phyloP scores from a whole-genome alignment of 2,113 vertebrate genomes.

The Pachycephala philippinensis region DNA sequence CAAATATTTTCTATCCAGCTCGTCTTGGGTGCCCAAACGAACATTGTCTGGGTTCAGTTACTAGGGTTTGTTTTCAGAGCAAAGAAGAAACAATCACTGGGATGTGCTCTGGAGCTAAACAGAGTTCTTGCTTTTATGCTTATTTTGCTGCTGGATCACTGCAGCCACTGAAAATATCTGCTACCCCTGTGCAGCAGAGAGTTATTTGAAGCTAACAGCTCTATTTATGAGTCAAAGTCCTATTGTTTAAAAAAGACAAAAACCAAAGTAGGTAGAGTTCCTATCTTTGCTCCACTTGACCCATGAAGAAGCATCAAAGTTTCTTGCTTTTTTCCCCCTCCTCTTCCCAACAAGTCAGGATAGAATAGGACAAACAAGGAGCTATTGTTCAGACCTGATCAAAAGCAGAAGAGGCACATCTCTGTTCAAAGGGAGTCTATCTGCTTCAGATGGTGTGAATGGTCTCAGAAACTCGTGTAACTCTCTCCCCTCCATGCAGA shows the following conservation, averaged over 20 bases:
- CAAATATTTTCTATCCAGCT: background rate
- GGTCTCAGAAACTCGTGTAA: rapidly evolving
- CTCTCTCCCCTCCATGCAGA: background rate
- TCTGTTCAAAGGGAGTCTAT: slow-evolving; percentile 22
- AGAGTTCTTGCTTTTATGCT: background rate
- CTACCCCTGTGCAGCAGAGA: background rate
- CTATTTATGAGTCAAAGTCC: background rate
- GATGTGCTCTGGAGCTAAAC: background rate
- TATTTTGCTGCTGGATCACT: background rate
- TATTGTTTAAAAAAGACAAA: background rate
- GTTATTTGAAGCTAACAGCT: background rate
- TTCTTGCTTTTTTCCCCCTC: background rate
- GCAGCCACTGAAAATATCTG: background rate
- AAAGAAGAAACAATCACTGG: background rate
- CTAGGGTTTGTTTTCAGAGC: background rate
- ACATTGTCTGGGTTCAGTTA: background rate
- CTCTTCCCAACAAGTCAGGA: background rate
- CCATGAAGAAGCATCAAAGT: background rate
- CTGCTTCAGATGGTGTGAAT: background rate
- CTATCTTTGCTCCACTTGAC: background rate
- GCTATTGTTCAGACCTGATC: background rate
- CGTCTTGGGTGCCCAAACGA: background rate
- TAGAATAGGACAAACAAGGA: background rate
- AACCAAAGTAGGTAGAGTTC: background rate
- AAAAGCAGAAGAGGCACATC: slow-evolving; percentile 4